Evolutionary conservation across 1,140 invertebrate genomes (phyloP).

Genomic region (Hetaerina americana): DNA sequence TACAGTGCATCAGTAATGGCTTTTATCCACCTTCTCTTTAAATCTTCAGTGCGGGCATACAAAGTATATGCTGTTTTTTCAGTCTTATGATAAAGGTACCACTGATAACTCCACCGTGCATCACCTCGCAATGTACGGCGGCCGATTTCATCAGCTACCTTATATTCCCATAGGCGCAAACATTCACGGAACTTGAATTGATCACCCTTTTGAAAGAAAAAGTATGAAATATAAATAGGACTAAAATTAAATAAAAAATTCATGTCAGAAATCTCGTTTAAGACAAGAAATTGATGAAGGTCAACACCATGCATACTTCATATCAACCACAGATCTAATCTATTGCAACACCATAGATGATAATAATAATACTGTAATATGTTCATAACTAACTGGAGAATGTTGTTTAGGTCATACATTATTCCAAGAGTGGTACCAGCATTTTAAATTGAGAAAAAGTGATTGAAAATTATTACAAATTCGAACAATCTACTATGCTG

Average conservation of each 20-base stretch:
- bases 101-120: conserved; percentile 64
- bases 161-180: conserved; percentile 70
- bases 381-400: too few species aligned
- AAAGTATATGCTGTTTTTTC: conserved; percentile 76
- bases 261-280: too few species aligned
- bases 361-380: too few species aligned
- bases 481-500: too few species aligned
- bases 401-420: too few species aligned
- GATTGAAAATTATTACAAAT: too few species aligned
- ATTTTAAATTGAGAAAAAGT: too few species aligned
- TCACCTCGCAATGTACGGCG: conserved; percentile 48
- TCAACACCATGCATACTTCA: neutral
- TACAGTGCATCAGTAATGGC: conserved; percentile 83
- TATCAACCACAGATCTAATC: conserved; percentile 11
- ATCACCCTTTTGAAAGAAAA: conserved; percentile 50
- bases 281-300: neutral
- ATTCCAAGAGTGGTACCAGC: too few species aligned
- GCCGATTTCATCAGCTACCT: conserved; percentile 62
- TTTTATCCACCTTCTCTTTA: conserved; percentile 81
- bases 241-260: conserved; percentile 7
- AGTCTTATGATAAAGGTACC: conserved; percentile 70
- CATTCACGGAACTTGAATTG: conserved; percentile 85
- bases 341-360: too few species aligned
- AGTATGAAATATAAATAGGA: conserved; percentile 2
- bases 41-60: conserved; percentile 76